phyloP scores from a whole-genome alignment of 2,888 invertebrate species.

The Thymelicus lineola region DNA sequence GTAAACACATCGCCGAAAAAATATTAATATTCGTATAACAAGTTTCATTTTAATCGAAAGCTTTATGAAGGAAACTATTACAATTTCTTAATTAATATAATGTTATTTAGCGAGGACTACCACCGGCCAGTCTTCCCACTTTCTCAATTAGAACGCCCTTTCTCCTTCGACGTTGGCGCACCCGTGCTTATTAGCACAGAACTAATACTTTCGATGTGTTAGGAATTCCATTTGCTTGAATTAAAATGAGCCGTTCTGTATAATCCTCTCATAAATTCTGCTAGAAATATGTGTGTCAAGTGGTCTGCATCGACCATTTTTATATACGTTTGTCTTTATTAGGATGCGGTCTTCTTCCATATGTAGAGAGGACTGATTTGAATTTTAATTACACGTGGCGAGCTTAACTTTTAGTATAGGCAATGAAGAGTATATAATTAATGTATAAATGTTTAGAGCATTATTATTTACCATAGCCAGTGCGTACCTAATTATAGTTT shows the following conservation, averaged over 20 bases:
- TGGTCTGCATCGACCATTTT: constrained; percentile 1
- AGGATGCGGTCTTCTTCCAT: neutral
- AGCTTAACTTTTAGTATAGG: no score
- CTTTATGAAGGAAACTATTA: neutral
- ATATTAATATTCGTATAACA: no score
- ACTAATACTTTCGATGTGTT: constrained; percentile 58
- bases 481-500: no score
- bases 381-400: neutral
- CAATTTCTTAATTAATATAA: neutral
- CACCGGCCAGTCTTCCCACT: constrained; percentile 38
- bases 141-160: constrained; percentile 49
- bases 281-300: neutral
- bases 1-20: no score
- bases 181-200: constrained; percentile 60
- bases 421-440: no score
- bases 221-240: constrained; percentile 22
- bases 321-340: neutral
- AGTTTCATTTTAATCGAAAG: no score
- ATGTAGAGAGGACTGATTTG: neutral
- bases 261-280: neutral
- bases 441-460: no score
- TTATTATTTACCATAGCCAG: no score
- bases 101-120: constrained; percentile 4
- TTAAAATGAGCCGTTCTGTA: constrained; percentile 11
- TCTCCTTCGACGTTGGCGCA: constrained; percentile 51